These are phyloP conservation scores for Lampropteryx suffumata DNA, from an alignment of 2,888 invertebrate genomes.

Conservation along the genomic window DNA sequence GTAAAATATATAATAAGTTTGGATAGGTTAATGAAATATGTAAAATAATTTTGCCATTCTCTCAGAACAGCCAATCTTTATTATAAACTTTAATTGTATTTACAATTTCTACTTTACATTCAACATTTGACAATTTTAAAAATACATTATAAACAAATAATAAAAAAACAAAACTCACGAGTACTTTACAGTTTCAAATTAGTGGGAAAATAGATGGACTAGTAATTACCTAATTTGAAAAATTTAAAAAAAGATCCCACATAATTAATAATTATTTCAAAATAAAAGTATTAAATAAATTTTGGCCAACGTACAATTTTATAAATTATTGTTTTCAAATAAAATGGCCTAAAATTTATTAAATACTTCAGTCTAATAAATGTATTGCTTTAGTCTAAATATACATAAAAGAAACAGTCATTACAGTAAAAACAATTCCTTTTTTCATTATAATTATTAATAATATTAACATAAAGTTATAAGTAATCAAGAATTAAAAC, in stretches of 20 bases:
- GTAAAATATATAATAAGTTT: no score
- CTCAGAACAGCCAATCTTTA: slow-evolving; percentile 77
- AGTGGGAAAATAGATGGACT: slow-evolving; percentile 74
- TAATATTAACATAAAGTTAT: slow-evolving; percentile 26
- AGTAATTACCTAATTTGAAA: slow-evolving; percentile 77
- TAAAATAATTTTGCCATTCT: slow-evolving; percentile 61
- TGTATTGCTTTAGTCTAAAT: slow-evolving; percentile 78
- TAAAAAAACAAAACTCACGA: slow-evolving; percentile 74
- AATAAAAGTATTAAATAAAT: slow-evolving; percentile 72
- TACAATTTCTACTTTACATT: slow-evolving; percentile 83
- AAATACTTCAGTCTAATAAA: slow-evolving; percentile 75
- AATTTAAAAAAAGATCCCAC: slow-evolving; percentile 61
- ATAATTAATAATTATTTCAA: slow-evolving; percentile 28
- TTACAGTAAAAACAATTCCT: slow-evolving; percentile 43
- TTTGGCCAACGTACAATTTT: slow-evolving; percentile 63
- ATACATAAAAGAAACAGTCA: slow-evolving; percentile 57
- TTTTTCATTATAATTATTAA: no score
- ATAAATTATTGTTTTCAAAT: slow-evolving; percentile 59
- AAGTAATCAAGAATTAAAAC: slow-evolving; percentile 55
- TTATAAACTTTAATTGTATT: slow-evolving; percentile 83
- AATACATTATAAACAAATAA: slow-evolving; percentile 79
- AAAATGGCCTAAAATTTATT: slow-evolving; percentile 68
- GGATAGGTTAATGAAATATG: slow-evolving; percentile 33
- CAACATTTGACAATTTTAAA: slow-evolving; percentile 80
- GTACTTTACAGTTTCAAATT: slow-evolving; percentile 69